Base-by-base conservation (phyloP, 2,797 vertebrate species). In the Helarctos malayanus region DNA sequence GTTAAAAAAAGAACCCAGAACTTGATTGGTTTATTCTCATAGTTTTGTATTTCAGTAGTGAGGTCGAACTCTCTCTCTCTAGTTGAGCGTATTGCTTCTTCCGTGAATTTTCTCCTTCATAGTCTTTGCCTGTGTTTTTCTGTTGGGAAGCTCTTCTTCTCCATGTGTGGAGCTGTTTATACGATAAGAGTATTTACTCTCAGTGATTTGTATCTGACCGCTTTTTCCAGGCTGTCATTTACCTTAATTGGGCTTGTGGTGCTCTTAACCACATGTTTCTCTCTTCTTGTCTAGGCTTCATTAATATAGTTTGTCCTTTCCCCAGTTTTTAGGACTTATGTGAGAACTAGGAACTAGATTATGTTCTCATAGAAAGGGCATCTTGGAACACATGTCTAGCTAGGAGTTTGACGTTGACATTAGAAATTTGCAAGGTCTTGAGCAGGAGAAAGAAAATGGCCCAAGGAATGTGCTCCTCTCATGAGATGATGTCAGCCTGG, bases 271-370 rank as follows among this genome's bases (percentile, higher is more conserved):
- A 38, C 38, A 38, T 89, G 7, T 93, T 73, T 89, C 41, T 59
- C 32, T 65, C 23, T 65, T 69, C 8, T 5, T 76, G 38, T 29
- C 54, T 38, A 7, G 29, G 13, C 25, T 69, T 93, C 41, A 78
- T 59, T 54, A 91, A 91, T 84, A 56, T 83, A 83, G 45, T 88
- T 79, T 71, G 57, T 79, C 14, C 79, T 57, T 81, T 57, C 1
- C 16, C 18, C 21, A 9, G 45, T 16, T 68, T 65, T 91, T 56
- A 91, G 21, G 35, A 59, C 8, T 91, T 83, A 83, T 56, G 73
- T 41, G 57, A 93, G 92, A 88, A 25, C 35, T 80, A 93, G 92
- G 81, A 78, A 38, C n/a, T 71, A 91, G 41, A 94, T 6, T 45
- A 7, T 59, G 8, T 92, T 45, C 54, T 52, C 4, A 7, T 23